Percentiles rank a stretch among this genome's conserved stretches.
Evolutionary conservation across 2,888 invertebrate species (phyloP).

Genomic region (Escarpia spicata): DNA sequence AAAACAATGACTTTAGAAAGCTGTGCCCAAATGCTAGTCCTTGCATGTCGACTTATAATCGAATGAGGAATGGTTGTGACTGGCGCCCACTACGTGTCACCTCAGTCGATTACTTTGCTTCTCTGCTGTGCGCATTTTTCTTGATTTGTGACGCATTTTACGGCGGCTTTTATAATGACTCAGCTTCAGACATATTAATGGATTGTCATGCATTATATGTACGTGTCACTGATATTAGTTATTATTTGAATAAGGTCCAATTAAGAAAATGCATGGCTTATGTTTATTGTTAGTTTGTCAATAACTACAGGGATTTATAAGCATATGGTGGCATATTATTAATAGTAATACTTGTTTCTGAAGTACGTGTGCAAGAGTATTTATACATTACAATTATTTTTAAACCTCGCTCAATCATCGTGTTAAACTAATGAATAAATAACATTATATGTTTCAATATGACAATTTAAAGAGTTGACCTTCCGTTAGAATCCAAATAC

Average conservation of each 20-base stretch:
- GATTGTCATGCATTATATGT: neutral
- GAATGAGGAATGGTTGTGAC: neutral
- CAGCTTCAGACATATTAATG: neutral
- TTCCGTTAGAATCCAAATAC: neutral
- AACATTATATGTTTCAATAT: neutral
- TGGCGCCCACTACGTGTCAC: neutral
- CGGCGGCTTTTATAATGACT: neutral
- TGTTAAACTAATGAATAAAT: neutral
- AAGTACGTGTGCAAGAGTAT: neutral
- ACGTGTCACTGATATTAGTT: neutral
- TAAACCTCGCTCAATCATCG: neutral
- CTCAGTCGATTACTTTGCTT: neutral
- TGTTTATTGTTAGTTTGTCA: neutral
- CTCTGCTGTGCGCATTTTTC: neutral
- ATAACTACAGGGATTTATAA: neutral
- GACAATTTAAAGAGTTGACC: neutral
- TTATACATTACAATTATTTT: neutral
- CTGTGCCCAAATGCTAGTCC: neutral
- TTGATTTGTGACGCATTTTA: too few species aligned
- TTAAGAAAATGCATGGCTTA: neutral
- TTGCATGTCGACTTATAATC: neutral
- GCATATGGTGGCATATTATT: too few species aligned
- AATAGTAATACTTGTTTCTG: neutral
- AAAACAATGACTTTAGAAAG: neutral
- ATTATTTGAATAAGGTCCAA: neutral